Evolutionary conservation across 2,888 invertebrate species (phyloP).

Genomic region (Ophion ventricosus): DNA sequence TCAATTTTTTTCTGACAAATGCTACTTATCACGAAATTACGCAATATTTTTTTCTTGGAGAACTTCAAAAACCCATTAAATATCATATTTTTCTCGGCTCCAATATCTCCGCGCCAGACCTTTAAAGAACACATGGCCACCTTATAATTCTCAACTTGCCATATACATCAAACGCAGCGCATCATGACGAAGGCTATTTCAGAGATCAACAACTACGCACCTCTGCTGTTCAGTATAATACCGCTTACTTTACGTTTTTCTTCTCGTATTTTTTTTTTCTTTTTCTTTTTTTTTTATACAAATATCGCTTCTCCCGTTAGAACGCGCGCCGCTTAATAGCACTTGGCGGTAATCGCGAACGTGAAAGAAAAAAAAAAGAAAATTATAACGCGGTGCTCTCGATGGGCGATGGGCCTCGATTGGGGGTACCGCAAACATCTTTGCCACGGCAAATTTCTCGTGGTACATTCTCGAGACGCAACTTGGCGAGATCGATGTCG

Average conservation of each 20-base stretch:
- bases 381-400: constrained; percentile 81
- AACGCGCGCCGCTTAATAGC: constrained; percentile 14
- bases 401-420: constrained; percentile 77
- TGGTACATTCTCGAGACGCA: constrained; percentile 75
- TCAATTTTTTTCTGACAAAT: background rate
- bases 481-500: constrained; percentile 79
- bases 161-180: background rate
- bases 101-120: background rate
- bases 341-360: background rate
- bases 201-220: background rate
- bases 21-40: background rate
- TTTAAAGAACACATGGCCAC: background rate
- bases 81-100: background rate
- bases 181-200: background rate
- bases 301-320: constrained; percentile 55
- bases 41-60: background rate
- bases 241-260: constrained; percentile 33
- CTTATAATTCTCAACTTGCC: background rate
- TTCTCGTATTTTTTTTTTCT: background rate
- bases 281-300: constrained; percentile 54
- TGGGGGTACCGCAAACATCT: constrained; percentile 77
- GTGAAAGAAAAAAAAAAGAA: background rate
- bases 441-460: constrained; percentile 77
- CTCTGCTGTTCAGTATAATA: constrained; percentile 9
- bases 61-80: background rate